Conservation (phyloP, 2,888 invertebrate genomes). For the Incurvaria masculella region DNA sequence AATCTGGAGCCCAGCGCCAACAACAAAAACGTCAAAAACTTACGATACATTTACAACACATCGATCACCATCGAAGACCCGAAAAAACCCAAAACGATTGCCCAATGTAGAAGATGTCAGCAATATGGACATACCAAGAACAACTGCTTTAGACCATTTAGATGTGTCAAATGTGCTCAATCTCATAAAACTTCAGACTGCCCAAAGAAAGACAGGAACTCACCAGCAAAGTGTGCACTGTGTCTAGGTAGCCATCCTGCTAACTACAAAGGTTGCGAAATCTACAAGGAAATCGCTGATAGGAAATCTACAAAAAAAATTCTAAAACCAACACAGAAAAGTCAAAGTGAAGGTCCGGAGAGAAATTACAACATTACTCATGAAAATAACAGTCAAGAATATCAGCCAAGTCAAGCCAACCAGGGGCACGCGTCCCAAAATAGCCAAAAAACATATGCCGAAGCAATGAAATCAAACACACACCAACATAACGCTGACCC, state of each 20-base stretch:
- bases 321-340: too few relatives aligned
- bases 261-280: slow-evolving; percentile 13
- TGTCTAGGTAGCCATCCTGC: slow-evolving; percentile 13
- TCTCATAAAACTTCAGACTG: slow-evolving; percentile 9
- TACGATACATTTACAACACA: background rate
- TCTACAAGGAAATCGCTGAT: slow-evolving; percentile 14
- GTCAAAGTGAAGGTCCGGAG: too few relatives aligned
- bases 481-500: too few relatives aligned
- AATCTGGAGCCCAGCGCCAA: slow-evolving; percentile 2
- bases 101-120: slow-evolving; percentile 10
- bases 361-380: too few relatives aligned
- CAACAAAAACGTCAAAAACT: slow-evolving; percentile 1
- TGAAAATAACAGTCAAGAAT: too few relatives aligned
- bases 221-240: slow-evolving; percentile 9
- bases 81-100: background rate
- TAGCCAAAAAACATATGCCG: too few relatives aligned
- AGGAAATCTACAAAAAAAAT: too few relatives aligned
- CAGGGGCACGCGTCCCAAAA: too few relatives aligned
- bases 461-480: too few relatives aligned
- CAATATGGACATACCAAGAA: slow-evolving; percentile 14
- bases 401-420: too few relatives aligned
- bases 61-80: background rate
- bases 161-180: slow-evolving; percentile 15
- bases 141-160: slow-evolving; percentile 12
- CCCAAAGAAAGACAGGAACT: background rate